Base-by-base conservation (phyloP, 2,797 vertebrate genomes). In the Gorsachius magnificus region DNA sequence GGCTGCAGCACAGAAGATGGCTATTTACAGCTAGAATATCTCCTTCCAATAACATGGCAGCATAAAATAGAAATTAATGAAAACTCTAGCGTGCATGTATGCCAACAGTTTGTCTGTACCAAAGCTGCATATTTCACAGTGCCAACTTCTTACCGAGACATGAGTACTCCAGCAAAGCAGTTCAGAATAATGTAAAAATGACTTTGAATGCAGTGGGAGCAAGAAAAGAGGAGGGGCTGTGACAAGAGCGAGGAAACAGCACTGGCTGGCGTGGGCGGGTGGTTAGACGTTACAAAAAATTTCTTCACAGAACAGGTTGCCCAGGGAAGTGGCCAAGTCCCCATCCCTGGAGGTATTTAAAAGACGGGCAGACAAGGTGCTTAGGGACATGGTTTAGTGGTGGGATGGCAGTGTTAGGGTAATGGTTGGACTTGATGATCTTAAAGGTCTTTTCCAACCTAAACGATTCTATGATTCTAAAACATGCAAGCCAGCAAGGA, bases 11-110 rank as follows among this genome's bases (percentile, higher is more conserved):
- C 33, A n/a, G 48, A 45, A 56, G 11, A 31, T 14, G 19, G 19
- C 71, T 38, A 10, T 35, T 80, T 5, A 46, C 29, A 74, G 3
- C 0, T 0, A 36, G 33, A 53, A 2, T 10, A 51, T 48, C 56
- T 54, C 33, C 54, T 60, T 56, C 76, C 45, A 38, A 3, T 26
- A 69, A n/a, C 9, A 10, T 1, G 8, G 22, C 35, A 58, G 43
- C 19, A 17, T n/a, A 57, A 83, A 76, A 12, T 2, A n/a, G 64
- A 54, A 87, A 24, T 43, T 14, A 45, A 16, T 18, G 31, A 45
- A 5, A 79, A 50, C 9, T 25, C 28, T 19, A 50, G 20, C 35
- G 58, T 0, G 9, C 11, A 3, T 1, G 18, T 16, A 8, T 19
- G 35, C 11, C 3, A 9, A 64, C 63, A 82, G 71, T 57, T 77